Percentiles rank a stretch among this genome's conserved stretches.
phyloP scores from a whole-genome alignment of 2,888 invertebrate genomes.

The Spicauda simplicius region DNA sequence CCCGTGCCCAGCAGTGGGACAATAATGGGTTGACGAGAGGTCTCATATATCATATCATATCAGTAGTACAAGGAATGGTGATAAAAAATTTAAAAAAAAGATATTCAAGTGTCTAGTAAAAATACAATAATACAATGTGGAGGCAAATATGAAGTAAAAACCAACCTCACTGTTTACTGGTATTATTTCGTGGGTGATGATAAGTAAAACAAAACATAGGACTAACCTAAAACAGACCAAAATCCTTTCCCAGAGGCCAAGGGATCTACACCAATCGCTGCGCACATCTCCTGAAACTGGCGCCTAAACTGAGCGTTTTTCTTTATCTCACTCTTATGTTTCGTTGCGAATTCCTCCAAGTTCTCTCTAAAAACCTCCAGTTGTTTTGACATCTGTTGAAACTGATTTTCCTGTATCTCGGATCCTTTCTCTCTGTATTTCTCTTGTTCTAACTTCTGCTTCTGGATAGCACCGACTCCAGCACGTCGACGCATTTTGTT shows the following conservation, averaged over 20 bases:
- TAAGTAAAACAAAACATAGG: neutral
- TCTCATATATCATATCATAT: too few relatives aligned
- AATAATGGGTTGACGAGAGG: too few relatives aligned
- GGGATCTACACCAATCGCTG: slow-evolving; percentile 99
- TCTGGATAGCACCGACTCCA: slow-evolving; percentile 95
- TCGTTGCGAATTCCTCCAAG: slow-evolving; percentile 97
- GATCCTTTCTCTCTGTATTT: slow-evolving; percentile 96
- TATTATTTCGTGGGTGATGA: too few relatives aligned
- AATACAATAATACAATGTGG: too few relatives aligned
- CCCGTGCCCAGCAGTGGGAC: too few relatives aligned
- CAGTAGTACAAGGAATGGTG: too few relatives aligned
- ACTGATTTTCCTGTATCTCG: slow-evolving; percentile 95
- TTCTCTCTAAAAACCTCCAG: slow-evolving; percentile 96
- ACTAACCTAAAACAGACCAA: slow-evolving; percentile 94
- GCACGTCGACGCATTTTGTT: slow-evolving; percentile 90
- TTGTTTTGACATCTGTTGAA: slow-evolving; percentile 97
- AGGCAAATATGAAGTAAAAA: too few relatives aligned
- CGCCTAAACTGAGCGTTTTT: slow-evolving; percentile 97
- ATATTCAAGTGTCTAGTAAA: too few relatives aligned
- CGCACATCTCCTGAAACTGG: slow-evolving; percentile 99
- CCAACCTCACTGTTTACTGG: too few relatives aligned
- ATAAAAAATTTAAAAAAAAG: too few relatives aligned
- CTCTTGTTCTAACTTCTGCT: slow-evolving; percentile 93
- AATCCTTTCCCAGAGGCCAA: slow-evolving; percentile 98
- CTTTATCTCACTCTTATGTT: slow-evolving; percentile 97